Percentiles rank a stretch among this genome's conserved stretches.
Evolutionary conservation across 2,888 invertebrate genomes (phyloP).

Genomic region (Lithophane ornitopus): DNA sequence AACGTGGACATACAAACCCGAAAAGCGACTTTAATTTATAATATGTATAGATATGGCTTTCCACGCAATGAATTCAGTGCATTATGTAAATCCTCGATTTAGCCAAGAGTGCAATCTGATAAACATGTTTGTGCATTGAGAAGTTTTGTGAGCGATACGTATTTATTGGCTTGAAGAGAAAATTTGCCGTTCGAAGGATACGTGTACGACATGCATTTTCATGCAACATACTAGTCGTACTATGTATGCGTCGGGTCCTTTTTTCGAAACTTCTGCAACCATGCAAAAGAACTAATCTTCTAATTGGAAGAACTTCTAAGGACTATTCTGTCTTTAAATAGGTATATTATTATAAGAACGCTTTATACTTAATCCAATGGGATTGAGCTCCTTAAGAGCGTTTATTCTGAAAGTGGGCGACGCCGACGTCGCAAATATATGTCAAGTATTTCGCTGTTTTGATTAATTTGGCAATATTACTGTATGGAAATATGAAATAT

Average conservation of each 20-base stretch:
- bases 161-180: constrained; percentile 11
- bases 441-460: too few species aligned
- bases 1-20: too few species aligned
- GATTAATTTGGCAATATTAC: too few species aligned
- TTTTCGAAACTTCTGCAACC: not conserved
- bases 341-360: not conserved
- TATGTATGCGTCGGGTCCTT: not conserved
- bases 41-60: not conserved
- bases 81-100: not conserved
- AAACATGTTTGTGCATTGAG: constrained; percentile 21
- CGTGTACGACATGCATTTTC: not conserved
- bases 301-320: too few species aligned
- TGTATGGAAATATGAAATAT: too few species aligned
- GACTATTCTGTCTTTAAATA: not conserved
- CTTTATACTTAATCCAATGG: too few species aligned
- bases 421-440: too few species aligned
- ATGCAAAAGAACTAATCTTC: not conserved
- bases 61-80: not conserved
- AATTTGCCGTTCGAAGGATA: not conserved
- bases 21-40: too few species aligned
- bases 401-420: too few species aligned
- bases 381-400: too few species aligned
- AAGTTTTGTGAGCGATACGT: constrained; percentile 1
- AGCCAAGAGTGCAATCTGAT: constrained; percentile 15
- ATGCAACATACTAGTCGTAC: not conserved